Evolutionary conservation across 2,797 vertebrate species (phyloP), one percentile per base, ranked within the genome.

Genomic region (Cossypha niveicapilla): DNA sequence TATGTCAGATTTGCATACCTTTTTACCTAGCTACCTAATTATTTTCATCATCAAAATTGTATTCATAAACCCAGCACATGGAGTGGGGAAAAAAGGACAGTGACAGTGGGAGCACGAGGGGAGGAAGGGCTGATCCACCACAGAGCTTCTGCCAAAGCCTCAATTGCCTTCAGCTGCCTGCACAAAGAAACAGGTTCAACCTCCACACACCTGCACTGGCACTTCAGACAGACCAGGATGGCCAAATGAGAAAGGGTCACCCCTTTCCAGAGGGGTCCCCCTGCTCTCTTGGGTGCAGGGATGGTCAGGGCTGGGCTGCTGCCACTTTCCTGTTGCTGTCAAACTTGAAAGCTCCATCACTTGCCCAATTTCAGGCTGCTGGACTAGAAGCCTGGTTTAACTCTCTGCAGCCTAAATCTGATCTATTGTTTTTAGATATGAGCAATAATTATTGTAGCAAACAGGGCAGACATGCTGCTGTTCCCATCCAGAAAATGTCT

Each of bases 41-140:
- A 86, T 86, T 80, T 90, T 67, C 14, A 39, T 50, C 28, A 50
- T 54, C 28, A 75, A 77, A 75, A 78, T 86, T 7, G 6, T 81
- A 57, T 68, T 57, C 15, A 48, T 39, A 44, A 88, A 24, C 39
- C 17, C 48, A 50, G 57, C 14, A 48, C 28, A 23, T 0, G 7
- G 25, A 51, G 7, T 11, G 28, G 21, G 60, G 10, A 42, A 23
- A n/a, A 51, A 63, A 41, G 12, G 32, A 67, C 0, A 1, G 21
- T 42, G 65, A 23, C 27, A 25, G 34, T 15, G 37, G 27, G 18
- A 83, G 34, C 44, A 60, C n/a, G 41, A 83, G 35, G 3, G 35
- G 22, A 79, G 24, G 76, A 77, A 80, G n/a, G 34, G 23, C 41
- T 63, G 34, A 34, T 30, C 14, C 53, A 37, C 18, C 21, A 10